Evolutionary conservation across 2,113 vertebrate genomes (phyloP), one percentile per base, ranked within the genome.

Genomic region (Phaethornis superciliosus): DNA sequence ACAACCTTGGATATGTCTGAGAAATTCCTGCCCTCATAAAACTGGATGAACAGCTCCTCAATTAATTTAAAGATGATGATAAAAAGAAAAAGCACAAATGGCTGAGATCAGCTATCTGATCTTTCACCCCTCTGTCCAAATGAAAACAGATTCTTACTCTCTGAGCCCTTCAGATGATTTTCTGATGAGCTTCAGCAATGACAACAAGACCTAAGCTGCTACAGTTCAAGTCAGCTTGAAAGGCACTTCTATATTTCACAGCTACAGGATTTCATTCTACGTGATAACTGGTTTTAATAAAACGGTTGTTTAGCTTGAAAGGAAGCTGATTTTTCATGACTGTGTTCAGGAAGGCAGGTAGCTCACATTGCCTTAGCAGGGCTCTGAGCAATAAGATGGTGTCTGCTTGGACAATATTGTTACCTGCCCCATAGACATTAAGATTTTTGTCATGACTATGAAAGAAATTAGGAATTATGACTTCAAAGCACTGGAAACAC

Each of bases 61-160:
- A 83, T 83, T 93, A 80, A 83, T 85, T 86, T 86, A 64, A 83
- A 94, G 46, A 81, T 84, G 51, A 56, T 64, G 56, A 92, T 81
- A 84, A 90, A 82, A 94, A 80, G 67, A 55, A 75, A 93, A 90
- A 91, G 21, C 56, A 88, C 26, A 71, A 80, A 74, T 64, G 89
- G 47, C 85, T 88, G 60, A 81, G 64, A 78, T 81, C 80, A 94
- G 16, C 82, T n/a, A 78, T 88, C 60, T 81, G 68, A 92, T 93
- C 76, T 88, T 91, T 94, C 81, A 85, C 88, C 82, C 91, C 74
- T 81, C 72, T 51, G 44, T 64, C 69, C 56, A 75, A 68, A 78
- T 88, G 47, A 93, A 94, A 95, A 94, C 72, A 33, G 42, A 77
- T 94, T 88, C 88, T 90, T 93, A 95, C 90, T 64, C 68, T 92